A percentile compares a stretch with the other conserved stretches of the same genome.
Evolutionary conservation across 2,797 vertebrate genomes (phyloP).

Genomic region (Dicrostonyx torquatus): DNA sequence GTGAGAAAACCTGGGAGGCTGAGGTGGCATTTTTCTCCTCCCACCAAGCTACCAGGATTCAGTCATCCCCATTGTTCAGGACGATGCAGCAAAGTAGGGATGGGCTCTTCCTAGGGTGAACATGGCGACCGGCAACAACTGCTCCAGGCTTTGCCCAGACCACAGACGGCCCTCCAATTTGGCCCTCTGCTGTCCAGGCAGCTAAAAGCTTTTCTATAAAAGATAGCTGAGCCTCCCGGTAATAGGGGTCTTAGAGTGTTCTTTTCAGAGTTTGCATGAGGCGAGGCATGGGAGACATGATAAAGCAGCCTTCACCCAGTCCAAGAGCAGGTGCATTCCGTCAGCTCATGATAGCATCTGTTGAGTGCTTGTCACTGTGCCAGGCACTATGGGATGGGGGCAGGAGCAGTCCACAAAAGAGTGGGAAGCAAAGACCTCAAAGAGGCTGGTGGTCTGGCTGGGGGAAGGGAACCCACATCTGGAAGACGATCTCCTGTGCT

Average conservation of each 20-base stretch:
- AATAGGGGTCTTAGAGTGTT: background rate
- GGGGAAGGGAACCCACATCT: background rate
- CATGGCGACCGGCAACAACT: rapidly evolving
- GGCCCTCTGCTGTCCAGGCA: background rate
- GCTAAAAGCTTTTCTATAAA: background rate
- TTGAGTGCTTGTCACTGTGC: background rate
- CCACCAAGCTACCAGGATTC: background rate
- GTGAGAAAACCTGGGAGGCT: background rate
- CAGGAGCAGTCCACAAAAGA: background rate
- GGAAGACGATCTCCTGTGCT: background rate
- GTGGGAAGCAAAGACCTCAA: background rate
- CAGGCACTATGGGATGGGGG: background rate
- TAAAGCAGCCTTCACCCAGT: background rate
- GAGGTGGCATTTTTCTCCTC: background rate
- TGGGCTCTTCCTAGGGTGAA: background rate
- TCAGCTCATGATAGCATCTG: background rate
- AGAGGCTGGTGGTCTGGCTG: background rate
- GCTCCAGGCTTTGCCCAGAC: background rate
- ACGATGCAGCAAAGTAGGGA: background rate
- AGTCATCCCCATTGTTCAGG: background rate
- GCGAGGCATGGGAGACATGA: background rate
- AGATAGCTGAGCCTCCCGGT: background rate
- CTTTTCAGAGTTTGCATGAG: background rate
- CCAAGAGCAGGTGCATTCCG: background rate
- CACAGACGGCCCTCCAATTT: background rate